A percentile compares a stretch with the other conserved stretches of the same genome.
Evolutionary conservation across 2,888 invertebrate species (phyloP).

Genomic region (Pheosia gnoma): DNA sequence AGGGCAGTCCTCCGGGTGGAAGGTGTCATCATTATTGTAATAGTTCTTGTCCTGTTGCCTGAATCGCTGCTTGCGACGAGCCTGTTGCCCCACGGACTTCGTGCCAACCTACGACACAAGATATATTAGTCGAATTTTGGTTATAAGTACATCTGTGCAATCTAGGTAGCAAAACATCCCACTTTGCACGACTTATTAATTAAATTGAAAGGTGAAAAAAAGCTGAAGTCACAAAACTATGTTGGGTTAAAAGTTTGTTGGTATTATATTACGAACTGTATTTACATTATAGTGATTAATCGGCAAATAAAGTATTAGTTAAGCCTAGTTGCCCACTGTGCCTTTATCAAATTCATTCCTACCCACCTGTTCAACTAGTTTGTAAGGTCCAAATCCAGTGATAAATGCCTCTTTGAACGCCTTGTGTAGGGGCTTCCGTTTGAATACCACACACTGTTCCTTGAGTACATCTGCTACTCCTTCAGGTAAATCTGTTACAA

Average conservation of each 20-base stretch:
- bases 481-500: constrained; percentile 57
- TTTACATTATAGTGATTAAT: too few species aligned
- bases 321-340: too few species aligned
- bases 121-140: background rate
- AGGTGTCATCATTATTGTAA: constrained; percentile 68
- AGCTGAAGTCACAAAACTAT: too few species aligned
- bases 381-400: constrained; percentile 59
- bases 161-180: too few species aligned
- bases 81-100: constrained; percentile 23
- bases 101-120: constrained; percentile 40
- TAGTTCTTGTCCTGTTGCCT: constrained; percentile 38
- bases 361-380: constrained; percentile 58
- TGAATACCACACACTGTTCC: constrained; percentile 63
- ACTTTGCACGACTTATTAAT: too few species aligned
- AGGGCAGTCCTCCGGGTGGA: constrained; percentile 67
- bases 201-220: too few species aligned
- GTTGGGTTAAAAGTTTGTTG: too few species aligned
- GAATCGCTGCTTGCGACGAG: constrained; percentile 35
- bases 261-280: too few species aligned
- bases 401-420: constrained; percentile 70
- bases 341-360: background rate
- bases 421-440: constrained; percentile 58
- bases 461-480: constrained; percentile 49
- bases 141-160: background rate
- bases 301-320: too few species aligned